Percentiles rank a stretch among this genome's conserved stretches.
Evolutionary conservation across 2,113 vertebrate genomes (phyloP).

Genomic region (Neofelis nebulosa): DNA sequence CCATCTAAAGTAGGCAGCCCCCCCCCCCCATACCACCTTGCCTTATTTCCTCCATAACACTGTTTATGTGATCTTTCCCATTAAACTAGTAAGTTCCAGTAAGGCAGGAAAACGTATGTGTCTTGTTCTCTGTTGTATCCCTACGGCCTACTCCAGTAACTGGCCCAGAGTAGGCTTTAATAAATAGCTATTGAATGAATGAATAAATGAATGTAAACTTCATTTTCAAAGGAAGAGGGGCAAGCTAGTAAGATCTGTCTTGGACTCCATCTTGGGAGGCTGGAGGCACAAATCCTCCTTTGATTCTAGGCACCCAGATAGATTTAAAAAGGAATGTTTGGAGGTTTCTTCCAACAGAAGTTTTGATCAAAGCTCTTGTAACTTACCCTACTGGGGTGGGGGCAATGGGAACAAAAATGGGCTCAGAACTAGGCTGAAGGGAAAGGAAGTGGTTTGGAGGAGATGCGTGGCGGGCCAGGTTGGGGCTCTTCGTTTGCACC

Average conservation of each 20-base stretch:
- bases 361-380: background rate
- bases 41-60: background rate
- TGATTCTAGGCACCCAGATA: background rate
- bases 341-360: background rate
- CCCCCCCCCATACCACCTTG: background rate
- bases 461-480: rapidly evolving
- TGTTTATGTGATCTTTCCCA: background rate
- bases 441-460: background rate
- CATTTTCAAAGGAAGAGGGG: background rate
- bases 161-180: background rate
- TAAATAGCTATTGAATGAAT: background rate
- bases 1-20: background rate
- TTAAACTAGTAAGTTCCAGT: background rate
- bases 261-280: background rate
- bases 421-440: background rate
- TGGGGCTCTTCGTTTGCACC: background rate
- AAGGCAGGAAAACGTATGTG: background rate
- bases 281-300: background rate
- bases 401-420: background rate
- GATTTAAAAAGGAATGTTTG: background rate
- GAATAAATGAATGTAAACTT: background rate
- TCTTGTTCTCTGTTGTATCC: background rate
- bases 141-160: background rate
- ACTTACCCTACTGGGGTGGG: background rate
- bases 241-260: background rate